Conservation (phyloP, 2,113 vertebrate species). For the Python bivittatus region DNA sequence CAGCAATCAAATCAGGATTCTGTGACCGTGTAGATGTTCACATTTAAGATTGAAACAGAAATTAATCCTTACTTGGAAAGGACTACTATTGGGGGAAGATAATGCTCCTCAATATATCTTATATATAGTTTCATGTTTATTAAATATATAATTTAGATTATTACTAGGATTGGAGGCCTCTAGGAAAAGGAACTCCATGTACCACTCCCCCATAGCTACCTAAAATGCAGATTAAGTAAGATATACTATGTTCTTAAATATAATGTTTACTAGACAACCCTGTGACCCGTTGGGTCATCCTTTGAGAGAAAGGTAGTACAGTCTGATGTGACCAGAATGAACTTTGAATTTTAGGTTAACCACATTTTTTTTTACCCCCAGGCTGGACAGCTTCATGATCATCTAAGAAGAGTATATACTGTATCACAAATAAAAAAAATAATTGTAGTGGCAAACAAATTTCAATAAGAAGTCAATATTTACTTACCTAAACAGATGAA, state of each 20-base stretch:
- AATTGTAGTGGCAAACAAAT: no score
- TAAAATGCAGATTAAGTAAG: not conserved
- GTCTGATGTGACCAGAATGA: no score
- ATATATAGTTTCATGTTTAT: not conserved
- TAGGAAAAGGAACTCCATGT: not conserved
- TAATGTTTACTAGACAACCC: no score
- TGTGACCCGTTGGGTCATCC: no score
- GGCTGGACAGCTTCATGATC: no score
- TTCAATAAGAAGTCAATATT: no score
- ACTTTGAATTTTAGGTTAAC: no score
- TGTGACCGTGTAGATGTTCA: not conserved
- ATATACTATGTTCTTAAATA: not conserved
- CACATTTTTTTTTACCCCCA: no score
- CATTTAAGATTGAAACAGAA: not conserved
- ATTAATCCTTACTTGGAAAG: not conserved
- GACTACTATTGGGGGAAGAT: not conserved
- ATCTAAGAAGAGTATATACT: no score
- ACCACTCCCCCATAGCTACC: not conserved
- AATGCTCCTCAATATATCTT: not conserved
- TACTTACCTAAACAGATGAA: no score
- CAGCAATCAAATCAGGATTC: not conserved
- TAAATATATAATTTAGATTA: not conserved
- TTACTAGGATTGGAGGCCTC: not conserved
- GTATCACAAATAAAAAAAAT: no score
- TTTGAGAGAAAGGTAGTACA: no score